phyloP scores from a whole-genome alignment of 2,113 vertebrate genomes.

The Isurus oxyrinchus region DNA sequence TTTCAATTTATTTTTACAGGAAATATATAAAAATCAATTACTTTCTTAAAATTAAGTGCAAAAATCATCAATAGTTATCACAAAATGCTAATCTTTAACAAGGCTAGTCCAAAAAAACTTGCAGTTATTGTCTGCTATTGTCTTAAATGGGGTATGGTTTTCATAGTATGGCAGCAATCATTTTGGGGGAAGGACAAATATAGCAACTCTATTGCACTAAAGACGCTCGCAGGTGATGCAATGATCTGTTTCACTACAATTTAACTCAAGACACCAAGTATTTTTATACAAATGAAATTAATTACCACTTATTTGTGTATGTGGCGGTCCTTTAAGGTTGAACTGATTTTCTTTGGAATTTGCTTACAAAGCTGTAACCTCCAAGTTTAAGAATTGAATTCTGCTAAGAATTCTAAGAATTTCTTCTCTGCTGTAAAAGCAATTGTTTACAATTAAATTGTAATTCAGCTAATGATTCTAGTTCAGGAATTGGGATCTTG shows the following conservation, averaged over 20 bases:
- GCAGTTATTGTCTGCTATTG: neutral
- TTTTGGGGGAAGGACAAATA: neutral
- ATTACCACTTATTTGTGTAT: neutral
- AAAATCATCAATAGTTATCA: neutral
- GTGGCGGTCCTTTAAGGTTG: neutral
- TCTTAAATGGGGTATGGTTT: neutral
- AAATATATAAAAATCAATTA: neutral
- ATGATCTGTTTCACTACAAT: neutral
- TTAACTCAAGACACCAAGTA: neutral
- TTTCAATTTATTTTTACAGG: neutral
- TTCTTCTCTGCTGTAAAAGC: neutral
- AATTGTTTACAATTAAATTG: neutral
- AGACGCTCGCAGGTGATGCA: neutral
- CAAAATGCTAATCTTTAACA: neutral
- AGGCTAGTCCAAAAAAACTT: neutral
- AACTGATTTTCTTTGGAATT: neutral
- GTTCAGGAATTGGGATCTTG: neutral
- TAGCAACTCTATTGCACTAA: neutral
- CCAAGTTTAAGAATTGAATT: neutral
- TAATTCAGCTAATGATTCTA: neutral
- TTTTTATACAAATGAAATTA: neutral
- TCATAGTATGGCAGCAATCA: neutral
- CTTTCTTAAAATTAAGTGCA: neutral
- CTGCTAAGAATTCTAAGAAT: neutral
- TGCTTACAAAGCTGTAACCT: neutral